Evolutionary conservation across 2,888 invertebrate species (phyloP), one percentile per base, ranked within the genome.

Genomic region (Drosophila fulvimacula): DNA sequence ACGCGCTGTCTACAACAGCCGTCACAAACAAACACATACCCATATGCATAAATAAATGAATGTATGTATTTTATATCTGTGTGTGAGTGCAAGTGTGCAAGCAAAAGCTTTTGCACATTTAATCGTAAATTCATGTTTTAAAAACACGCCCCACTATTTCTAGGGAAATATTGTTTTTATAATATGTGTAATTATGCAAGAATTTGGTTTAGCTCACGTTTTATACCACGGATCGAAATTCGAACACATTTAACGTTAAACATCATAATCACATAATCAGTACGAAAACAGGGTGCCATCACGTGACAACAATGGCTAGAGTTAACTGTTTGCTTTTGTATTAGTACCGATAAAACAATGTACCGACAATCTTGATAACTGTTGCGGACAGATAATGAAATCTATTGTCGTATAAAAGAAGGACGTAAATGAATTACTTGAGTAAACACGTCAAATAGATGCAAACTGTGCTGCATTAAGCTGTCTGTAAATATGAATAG

Each of bases 391-490:
- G 55, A 68, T 53, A 63, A 57, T 21, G 15, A 30, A 36, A 21
- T 36, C 13, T 42, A 44, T 56, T 38, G 30, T 42, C 15, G 46
- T n/a, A 55, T 69, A 62, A 42, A 42, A 32, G 44, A 44, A 34
- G 30, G 51, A 76, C 71, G 71, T 60, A 79, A 75, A 65, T 76
- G 61, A 52, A 42, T 59, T 46, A 49, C 58, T 61, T 65, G 30
- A 32, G 69, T 46, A 79, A 78, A 69, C 76, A 76, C 38, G 57
- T 79, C 62, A 79, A 65, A 51, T 64, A 17, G 27, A 44, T 58
- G 69, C 51, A 46, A 49, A 64, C 48, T 74, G 44, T 74, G 73
- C 68, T 59, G 74, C 68, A 77, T 73, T 24, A 73, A 49, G 63
- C 68, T 57, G 61, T 57, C 32, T 24, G 61, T 62, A 75, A 75